phyloP scores from a whole-genome alignment of 2,113 vertebrate species.

The Merops nubicus region DNA sequence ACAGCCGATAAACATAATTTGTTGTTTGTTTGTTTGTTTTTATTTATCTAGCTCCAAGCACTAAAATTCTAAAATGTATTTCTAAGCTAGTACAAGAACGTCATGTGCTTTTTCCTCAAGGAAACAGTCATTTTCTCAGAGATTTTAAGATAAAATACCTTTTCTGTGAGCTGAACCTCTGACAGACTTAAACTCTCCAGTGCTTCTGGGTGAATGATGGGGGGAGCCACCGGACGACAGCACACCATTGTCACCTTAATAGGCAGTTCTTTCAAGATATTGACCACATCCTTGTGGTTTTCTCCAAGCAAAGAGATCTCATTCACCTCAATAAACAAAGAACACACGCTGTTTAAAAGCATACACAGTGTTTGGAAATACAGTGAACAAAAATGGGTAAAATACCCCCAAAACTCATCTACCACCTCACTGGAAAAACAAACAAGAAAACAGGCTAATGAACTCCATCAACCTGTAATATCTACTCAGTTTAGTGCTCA shows the following conservation, averaged over 20 bases:
- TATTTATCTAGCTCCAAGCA: not conserved
- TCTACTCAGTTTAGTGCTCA: not conserved
- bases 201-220: slow-evolving; percentile 59
- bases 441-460: not conserved
- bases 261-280: slow-evolving; percentile 92
- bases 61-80: not conserved
- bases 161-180: slow-evolving; percentile 72
- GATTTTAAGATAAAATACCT: slow-evolving; percentile 58
- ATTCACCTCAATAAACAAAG: slow-evolving; percentile 83
- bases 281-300: slow-evolving; percentile 92
- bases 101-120: rapidly evolving
- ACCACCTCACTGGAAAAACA: not conserved
- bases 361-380: not conserved
- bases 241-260: slow-evolving; percentile 89
- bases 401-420: not conserved
- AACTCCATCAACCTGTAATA: not conserved
- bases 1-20: rapidly evolving
- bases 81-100: not conserved
- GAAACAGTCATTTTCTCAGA: not conserved
- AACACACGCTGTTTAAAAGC: not conserved
- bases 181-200: slow-evolving; percentile 55
- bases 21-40: not conserved
- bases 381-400: not conserved
- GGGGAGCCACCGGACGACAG: slow-evolving; percentile 81
- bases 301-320: slow-evolving; percentile 90